Base-by-base conservation (phyloP, 2,113 vertebrate species). In the Hippocampus barbouri region DNA sequence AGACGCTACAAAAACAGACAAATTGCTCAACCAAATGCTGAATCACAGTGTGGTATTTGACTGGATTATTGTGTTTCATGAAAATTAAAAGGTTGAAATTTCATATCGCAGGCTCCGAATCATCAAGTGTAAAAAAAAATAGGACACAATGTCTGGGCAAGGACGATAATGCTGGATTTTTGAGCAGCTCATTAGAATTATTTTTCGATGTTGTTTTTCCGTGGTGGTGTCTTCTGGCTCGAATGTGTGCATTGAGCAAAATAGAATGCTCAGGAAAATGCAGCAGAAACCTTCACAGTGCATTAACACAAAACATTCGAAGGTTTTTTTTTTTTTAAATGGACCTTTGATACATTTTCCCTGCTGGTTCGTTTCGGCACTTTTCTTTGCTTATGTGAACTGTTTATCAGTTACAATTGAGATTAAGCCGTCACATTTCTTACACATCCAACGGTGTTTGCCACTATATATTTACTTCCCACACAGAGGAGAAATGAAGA, bases 371-470 rank as follows among this genome's bases (percentile, higher is more conserved):
- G 78, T 61, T 68, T 47, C 78, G 61, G 56, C 59, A 80, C 87
- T 86, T 87, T 72, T 82, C 71, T 74, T 78, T 66, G 71, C 81
- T 86, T 86, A 79, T 74, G 79, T 56, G 51, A 81, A 83, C 79
- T 54, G 27, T 86, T 86, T 80, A 83, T 82, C 75, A 71, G 73
- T 68, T 45, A 34, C 78, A 86, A 91, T 84, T 90, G 87, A 92
- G 89, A 91, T 83, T 82, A 90, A 90, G 67, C 68, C 80, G 57
- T 83, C 81, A 89, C 71, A 90, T 90, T 89, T 90, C 68, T 74
- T 76, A 63, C 68, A 68, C 66, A 73, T 85, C 77, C 75, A 73
- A 59, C 65, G 43, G 66, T 80, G 60, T 77, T 70, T 70, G 68
- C 76, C 85, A 87, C 90, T 86, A 51, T 15, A 47, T 47, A 83